These are phyloP conservation scores for Dipodomys spectabilis DNA, from an alignment of 2,113 vertebrate species.

Conservation along the genomic window DNA sequence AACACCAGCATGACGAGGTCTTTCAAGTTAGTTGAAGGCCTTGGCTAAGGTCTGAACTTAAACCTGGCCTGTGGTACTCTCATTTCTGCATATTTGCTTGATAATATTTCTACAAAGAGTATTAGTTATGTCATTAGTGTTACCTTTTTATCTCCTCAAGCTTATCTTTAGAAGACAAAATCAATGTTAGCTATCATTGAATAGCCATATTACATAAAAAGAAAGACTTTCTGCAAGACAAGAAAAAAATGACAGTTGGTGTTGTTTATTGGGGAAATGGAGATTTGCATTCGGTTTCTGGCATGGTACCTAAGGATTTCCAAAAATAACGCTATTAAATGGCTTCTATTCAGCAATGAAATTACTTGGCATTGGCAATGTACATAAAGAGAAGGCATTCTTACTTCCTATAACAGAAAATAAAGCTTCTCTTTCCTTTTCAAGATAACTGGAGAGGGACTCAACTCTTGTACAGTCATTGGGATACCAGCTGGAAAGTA, in stretches of 20 bases:
- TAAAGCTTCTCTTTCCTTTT: neutral
- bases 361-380: neutral
- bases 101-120: constrained; percentile 1
- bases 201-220: neutral
- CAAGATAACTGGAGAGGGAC: neutral
- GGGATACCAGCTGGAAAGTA: neutral
- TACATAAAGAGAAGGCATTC: neutral
- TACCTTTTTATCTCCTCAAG: neutral
- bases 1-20: neutral
- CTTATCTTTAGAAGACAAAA: neutral
- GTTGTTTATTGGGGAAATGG: neutral
- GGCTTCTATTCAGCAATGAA: neutral
- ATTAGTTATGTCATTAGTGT: neutral
- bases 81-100: neutral
- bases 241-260: neutral
- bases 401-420: no score
- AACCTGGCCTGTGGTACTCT: neutral
- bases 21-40: neutral
- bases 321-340: neutral
- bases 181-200: neutral
- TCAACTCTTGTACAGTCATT: neutral
- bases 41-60: neutral
- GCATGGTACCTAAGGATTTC: neutral
- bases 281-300: neutral
- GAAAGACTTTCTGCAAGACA: neutral